phyloP scores from a whole-genome alignment of 2,797 vertebrate genomes.

The Pipistrellus pygmaeus region DNA sequence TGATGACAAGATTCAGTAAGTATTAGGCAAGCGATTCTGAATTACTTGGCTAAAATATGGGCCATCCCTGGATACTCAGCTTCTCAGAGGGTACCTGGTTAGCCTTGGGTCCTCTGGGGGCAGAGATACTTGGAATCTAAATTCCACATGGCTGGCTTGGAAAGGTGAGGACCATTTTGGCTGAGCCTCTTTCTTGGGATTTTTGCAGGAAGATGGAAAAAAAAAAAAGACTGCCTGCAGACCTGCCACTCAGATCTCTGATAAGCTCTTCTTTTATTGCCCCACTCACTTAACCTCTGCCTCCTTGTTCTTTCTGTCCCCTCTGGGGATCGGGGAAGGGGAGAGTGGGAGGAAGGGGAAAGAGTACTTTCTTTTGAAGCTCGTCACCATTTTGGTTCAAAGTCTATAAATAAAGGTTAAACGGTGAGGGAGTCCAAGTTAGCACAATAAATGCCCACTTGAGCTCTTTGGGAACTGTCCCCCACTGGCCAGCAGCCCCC shows the following conservation, averaged over 20 bases:
- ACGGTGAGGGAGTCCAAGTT: neutral
- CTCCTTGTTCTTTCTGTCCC: slow-evolving; percentile 5
- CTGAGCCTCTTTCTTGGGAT: slow-evolving; percentile 2
- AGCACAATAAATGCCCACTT: slow-evolving; percentile 43
- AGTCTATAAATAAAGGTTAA: slow-evolving; percentile 74
- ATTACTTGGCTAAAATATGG: slow-evolving; percentile 71
- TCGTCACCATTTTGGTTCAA: slow-evolving; percentile 9
- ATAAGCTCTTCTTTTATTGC: slow-evolving; percentile 59
- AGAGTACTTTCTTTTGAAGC: slow-evolving; percentile 38
- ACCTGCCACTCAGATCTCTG: slow-evolving; percentile 54
- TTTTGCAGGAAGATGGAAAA: slow-evolving; percentile 38
- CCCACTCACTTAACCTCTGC: slow-evolving; percentile 64
- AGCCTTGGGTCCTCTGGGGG: neutral
- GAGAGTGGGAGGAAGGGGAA: neutral
- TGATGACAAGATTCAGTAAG: slow-evolving; percentile 81
- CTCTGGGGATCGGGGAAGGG: neutral
- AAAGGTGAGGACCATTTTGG: slow-evolving; percentile 33
- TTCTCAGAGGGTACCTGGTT: neutral
- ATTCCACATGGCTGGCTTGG: slow-evolving; percentile 6
- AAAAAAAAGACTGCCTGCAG: neutral
- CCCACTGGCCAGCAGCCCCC: neutral
- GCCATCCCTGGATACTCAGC: slow-evolving; percentile 12
- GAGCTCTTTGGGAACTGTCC: slow-evolving; percentile 6
- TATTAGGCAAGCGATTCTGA: slow-evolving; percentile 72
- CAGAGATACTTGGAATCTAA: neutral